These are phyloP conservation scores for Orchestes rusci DNA, from an alignment of 2,888 invertebrate species.

Conservation along the genomic window DNA sequence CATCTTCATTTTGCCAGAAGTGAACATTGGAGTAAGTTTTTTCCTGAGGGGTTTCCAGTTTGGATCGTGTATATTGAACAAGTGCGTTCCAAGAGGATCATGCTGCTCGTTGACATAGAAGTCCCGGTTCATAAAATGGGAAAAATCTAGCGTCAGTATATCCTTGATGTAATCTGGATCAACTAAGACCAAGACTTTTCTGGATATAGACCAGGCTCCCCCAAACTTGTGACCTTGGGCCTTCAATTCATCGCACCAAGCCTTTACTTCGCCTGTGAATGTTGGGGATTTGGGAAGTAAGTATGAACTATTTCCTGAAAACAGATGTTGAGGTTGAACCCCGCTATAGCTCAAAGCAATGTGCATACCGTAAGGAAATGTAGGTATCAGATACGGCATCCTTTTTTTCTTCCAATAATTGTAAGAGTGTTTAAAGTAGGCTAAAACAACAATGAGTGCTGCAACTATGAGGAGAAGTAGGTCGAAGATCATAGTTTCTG, in stretches of 20 bases:
- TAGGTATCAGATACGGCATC: conserved; percentile 18
- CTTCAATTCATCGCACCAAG: conserved; percentile 27
- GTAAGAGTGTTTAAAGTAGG: conserved; percentile 10
- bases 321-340: conserved; percentile 1
- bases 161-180: no score
- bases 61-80: conserved; percentile 49
- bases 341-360: no score
- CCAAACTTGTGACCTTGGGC: no score
- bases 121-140: conserved; percentile 34
- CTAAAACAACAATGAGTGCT: conserved; percentile 5
- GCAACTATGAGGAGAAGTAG: no score
- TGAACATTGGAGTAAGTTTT: conserved; percentile 54
- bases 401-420: conserved; percentile 18
- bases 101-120: conserved; percentile 33
- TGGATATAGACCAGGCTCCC: conserved; percentile 22
- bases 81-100: conserved; percentile 44
- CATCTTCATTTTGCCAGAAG: no score
- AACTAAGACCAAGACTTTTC: conserved; percentile 30
- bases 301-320: conserved; percentile 13
- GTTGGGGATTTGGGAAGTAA: conserved; percentile 4
- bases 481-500: no score
- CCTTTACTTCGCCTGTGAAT: conserved; percentile 10
- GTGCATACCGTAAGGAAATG: conserved; percentile 18
- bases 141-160: no score
- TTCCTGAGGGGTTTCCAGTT: conserved; percentile 59